Conservation (phyloP, 2,888 invertebrate genomes). For the Oscheius sp. region DNA sequence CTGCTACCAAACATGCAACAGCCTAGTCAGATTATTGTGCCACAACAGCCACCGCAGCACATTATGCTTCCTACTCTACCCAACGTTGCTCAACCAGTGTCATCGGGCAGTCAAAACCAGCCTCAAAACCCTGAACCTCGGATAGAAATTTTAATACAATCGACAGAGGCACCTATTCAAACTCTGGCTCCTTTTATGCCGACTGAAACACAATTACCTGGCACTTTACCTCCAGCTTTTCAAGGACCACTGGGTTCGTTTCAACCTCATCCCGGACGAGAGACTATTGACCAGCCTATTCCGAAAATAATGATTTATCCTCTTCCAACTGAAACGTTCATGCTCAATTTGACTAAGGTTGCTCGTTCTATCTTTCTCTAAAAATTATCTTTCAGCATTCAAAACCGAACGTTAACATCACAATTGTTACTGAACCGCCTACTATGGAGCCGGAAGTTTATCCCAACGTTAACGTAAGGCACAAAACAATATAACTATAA, state of each 20-base stretch:
- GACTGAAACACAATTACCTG: conserved; percentile 7
- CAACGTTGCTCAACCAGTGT: conserved; percentile 11
- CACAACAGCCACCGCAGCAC: neutral
- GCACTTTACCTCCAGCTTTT: conserved; percentile 6
- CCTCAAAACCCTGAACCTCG: neutral
- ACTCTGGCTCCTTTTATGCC: conserved; percentile 15
- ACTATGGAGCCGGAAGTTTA: neutral
- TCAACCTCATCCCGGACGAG: conserved; percentile 19
- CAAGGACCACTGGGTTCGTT: conserved; percentile 17
- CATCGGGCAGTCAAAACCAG: conserved; percentile 15
- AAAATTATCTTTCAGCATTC: neutral
- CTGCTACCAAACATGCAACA: neutral
- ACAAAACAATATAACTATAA: neutral
- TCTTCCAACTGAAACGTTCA: conserved; percentile 17
- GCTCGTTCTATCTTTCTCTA: neutral
- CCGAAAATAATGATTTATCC: conserved; percentile 5
- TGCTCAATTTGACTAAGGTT: conserved; percentile 15
- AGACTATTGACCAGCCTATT: neutral
- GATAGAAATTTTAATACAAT: neutral
- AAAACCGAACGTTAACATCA: neutral
- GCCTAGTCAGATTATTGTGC: neutral
- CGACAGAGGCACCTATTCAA: neutral
- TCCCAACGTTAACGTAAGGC: conserved; percentile 12
- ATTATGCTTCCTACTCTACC: conserved; percentile 1
- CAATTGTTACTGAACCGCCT: conserved; percentile 2